Evolutionary conservation across 2,888 invertebrate genomes (phyloP), one percentile per base, ranked within the genome.

Genomic region (Entomobrya proxima): DNA sequence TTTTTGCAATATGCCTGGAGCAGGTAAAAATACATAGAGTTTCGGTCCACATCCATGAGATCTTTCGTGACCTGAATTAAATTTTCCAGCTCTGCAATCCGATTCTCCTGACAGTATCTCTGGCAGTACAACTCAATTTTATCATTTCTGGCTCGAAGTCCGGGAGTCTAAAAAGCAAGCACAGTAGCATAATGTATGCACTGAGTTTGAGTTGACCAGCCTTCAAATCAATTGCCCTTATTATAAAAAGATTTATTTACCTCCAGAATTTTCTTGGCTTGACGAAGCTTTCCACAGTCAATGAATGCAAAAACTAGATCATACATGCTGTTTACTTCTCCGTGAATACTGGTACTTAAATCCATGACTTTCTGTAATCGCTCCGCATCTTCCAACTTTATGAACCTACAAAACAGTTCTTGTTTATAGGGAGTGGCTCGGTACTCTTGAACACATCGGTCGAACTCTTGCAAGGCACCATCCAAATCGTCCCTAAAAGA

Each of bases 241-340:
- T 24, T 78, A 27, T n/a, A n/a, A n/a, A n/a, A n/a, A n/a, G n/a
- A 6, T 3, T 75, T 4, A 58, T 30, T 87, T 90, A 93, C 93
- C 91, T 96, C 96, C 1, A 97, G 92, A 84, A 97, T 96, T 91
- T 96, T 96, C 35, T 95, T 93, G 0, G 97, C 97, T 91, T 97
- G 96, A 30, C 95, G 93, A 80, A 95, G 91, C 21, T 96, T 94
- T 0, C 96, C 96, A 90, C 95, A 95, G 91, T 97, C 96, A 2
- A 97, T 93, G 91, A 97, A 97, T 0, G 95, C 94, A 64, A 96
- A 93, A 4, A 96, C 96, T 89, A 98, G 93, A 91, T 97, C 96
- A 90, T 96, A 95, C 5, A 97, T 93, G 88, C 96, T 95, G 91
- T 96, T 96, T 52, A 95, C 94, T 92, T 97, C 96, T 3, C 97